phyloP scores from a whole-genome alignment of 2,113 vertebrate species.

The Phrynosoma platyrhinos region DNA sequence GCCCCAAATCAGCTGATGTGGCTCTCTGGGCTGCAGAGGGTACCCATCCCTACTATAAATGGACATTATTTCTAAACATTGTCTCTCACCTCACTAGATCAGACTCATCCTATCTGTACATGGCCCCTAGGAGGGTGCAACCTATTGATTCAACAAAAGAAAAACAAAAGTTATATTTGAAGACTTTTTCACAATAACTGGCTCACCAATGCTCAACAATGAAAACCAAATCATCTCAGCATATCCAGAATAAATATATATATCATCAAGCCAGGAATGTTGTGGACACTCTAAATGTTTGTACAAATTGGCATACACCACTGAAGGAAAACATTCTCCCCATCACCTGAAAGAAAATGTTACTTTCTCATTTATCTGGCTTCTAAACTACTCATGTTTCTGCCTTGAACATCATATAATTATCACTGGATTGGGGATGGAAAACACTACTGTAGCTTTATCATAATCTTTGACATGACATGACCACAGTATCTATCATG shows the following conservation, averaged over 20 bases:
- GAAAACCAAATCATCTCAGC: slow-evolving; percentile 52
- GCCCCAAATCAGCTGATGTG: too few relatives aligned
- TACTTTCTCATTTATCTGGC: slow-evolving; percentile 15
- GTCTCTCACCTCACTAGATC: too few relatives aligned
- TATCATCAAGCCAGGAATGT: slow-evolving; percentile 42
- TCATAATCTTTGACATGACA: not conserved
- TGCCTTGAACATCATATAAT: slow-evolving; percentile 9
- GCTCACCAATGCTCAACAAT: slow-evolving; percentile 30
- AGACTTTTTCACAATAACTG: slow-evolving; percentile 30
- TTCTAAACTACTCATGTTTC: slow-evolving; percentile 41
- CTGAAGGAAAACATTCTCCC: slow-evolving; percentile 58
- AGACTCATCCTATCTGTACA: too few relatives aligned
- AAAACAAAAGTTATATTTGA: slow-evolving; percentile 38
- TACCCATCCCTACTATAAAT: too few relatives aligned
- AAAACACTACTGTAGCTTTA: slow-evolving; percentile 33
- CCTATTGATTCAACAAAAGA: not conserved
- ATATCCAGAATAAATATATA: slow-evolving; percentile 46
- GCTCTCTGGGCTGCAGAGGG: too few relatives aligned
- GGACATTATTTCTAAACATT: too few relatives aligned
- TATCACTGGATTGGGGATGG: not conserved
- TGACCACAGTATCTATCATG: not conserved
- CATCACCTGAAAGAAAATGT: slow-evolving; percentile 45
- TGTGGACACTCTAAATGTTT: slow-evolving; percentile 48
- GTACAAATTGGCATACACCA: slow-evolving; percentile 54
- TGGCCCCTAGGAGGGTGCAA: not conserved